Evolutionary conservation across 2,888 invertebrate genomes (phyloP).

Genomic region (Caenorhabditis macrosperma): DNA sequence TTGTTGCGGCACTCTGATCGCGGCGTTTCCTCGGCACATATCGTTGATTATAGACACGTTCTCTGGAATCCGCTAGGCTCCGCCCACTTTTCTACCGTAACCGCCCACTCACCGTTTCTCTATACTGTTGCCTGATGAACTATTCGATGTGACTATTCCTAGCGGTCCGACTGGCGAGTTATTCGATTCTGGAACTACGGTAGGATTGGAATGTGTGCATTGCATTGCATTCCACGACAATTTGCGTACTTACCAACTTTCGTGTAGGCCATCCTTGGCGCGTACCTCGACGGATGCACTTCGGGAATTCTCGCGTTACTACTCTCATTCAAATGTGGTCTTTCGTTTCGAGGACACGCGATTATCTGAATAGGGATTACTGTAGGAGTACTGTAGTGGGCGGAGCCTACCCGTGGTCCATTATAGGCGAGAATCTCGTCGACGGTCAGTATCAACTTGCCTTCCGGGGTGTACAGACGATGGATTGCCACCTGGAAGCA

Average conservation of each 20-base stretch:
- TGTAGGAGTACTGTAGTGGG: not conserved
- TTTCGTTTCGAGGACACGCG: conserved; percentile 75
- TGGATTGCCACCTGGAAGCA: conserved; percentile 68
- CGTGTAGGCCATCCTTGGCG: conserved; percentile 27
- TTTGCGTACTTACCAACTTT: not conserved
- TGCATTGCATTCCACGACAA: not conserved
- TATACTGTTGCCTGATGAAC: conserved; percentile 38
- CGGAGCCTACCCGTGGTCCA: conserved; percentile 53
- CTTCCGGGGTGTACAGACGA: conserved; percentile 72
- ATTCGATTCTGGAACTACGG: too few species aligned
- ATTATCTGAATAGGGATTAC: conserved; percentile 62
- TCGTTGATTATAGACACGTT: conserved; percentile 12
- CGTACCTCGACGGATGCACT: conserved; percentile 59
- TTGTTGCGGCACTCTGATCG: too few species aligned
- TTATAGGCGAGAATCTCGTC: conserved; percentile 69
- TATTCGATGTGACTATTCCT: not conserved
- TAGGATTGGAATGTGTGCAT: not conserved
- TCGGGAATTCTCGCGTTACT: conserved; percentile 53
- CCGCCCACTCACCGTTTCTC: conserved; percentile 28
- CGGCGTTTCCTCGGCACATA: conserved; percentile 3
- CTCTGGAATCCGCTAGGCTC: not conserved
- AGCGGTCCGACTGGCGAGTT: conserved; percentile 1
- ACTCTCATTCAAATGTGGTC: conserved; percentile 54
- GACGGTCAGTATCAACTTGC: conserved; percentile 65
- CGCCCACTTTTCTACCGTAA: not conserved